Evolutionary conservation across 2,797 vertebrate genomes (phyloP).

Genomic region (Babyrousa celebensis): DNA sequence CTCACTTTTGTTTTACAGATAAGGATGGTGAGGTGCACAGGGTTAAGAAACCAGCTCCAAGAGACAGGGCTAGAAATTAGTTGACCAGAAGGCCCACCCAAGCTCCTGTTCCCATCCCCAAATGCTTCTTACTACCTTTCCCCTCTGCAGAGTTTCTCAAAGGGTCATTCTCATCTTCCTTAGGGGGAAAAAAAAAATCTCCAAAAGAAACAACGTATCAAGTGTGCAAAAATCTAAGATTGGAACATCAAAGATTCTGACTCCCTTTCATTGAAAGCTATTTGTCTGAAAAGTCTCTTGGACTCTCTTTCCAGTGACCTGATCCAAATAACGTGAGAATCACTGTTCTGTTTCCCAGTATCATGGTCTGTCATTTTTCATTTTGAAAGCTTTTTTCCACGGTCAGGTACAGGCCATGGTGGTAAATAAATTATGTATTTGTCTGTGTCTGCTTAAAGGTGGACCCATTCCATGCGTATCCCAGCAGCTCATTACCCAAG

Average conservation of each 20-base stretch:
- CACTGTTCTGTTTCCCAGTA: slow-evolving; percentile 58
- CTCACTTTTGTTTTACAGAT: neutral
- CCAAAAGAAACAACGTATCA: neutral
- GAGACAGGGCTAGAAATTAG: neutral
- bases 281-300: slow-evolving; percentile 48
- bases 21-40: neutral
- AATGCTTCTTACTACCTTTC: neutral
- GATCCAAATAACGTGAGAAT: slow-evolving; percentile 65
- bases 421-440: slow-evolving; percentile 75
- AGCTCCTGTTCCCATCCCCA: neutral
- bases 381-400: slow-evolving; percentile 80
- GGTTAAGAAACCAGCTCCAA: neutral
- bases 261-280: slow-evolving; percentile 40
- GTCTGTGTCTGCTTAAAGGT: slow-evolving; percentile 69
- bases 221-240: slow-evolving; percentile 19
- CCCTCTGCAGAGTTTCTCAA: neutral
- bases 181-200: neutral
- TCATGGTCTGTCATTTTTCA: slow-evolving; percentile 79
- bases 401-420: slow-evolving; percentile 14
- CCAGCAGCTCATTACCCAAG: slow-evolving; percentile 73
- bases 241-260: neutral
- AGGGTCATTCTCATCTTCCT: slow-evolving; percentile 7
- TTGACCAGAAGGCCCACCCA: neutral
- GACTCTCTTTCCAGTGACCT: slow-evolving; percentile 76
- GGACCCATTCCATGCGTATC: slow-evolving; percentile 69